Base-by-base conservation (phyloP, 2,888 invertebrate genomes). In the Geotrupes spiniger region DNA sequence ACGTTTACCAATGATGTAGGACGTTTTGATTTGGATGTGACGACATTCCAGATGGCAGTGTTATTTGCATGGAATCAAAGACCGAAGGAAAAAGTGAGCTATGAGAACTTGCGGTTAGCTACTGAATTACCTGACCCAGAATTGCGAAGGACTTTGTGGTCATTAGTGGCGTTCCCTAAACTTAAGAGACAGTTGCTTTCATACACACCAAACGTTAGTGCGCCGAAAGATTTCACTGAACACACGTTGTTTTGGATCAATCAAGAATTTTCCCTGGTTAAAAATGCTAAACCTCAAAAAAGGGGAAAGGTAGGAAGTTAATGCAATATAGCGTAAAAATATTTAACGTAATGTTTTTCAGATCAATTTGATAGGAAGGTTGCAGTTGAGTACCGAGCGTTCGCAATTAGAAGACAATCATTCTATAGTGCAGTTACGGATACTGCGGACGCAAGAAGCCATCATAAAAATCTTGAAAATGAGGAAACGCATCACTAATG, bases 41-140 rank as follows among this genome's bases (percentile, higher is more conserved):
- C 98, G 9, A 98, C 99, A 16, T 98, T 98, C 75, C 99, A 99
- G 84, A 97, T 99, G 97, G 96, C 97, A 28, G 97, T 99, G 10
- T 77, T 99, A 33, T 98, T 97, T 76, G 94, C 96, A 10, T 99
- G 97, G 97, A 99, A 99, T 78, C 95, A 97, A 71, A 81, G 97
- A 56, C 93, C 93, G 1, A 77, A 84, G 61, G 96, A 97, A 65
- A 89, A 85, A 74, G 87, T 99, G 53, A 88, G 92, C n/a, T 95
- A 96, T 67, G 99, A 99, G 75, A 96, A 96, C 76, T 78, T 99
- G 49, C 82, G 93, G 63, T 78, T 99, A 58, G 97, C 98, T 2
- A 98, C 99, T 1, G 97, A 98, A 74, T 78, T 99, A 57, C 97
- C 98, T 12, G 90, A 99, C 76, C 88, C 92, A 5, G 99, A 99